Evolutionary conservation across 1,140 invertebrate genomes (phyloP), one percentile per base, ranked within the genome.

Genomic region (Lepidurus apus): DNA sequence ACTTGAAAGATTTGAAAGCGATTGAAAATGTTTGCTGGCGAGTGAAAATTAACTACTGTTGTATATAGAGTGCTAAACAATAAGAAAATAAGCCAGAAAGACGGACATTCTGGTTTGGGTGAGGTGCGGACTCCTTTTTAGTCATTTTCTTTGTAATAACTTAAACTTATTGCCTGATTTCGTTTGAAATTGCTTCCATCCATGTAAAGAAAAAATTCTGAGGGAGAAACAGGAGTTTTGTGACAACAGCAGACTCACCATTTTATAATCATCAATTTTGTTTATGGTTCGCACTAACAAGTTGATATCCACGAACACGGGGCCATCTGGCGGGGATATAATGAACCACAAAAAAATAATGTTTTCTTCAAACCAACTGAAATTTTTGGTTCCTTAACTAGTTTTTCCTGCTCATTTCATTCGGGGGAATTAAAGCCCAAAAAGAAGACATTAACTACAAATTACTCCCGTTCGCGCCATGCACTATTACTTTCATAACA

Each of bases 181-280:
- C 42, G 7, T 76, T 76, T 76, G 7, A 43, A 34, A 26, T 43
- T 76, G 21, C 24, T 26, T 34, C 34, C 44, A 42, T 47, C 9
- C 34, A 11, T 77, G 53, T 1, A 53, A n/a, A 53, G 47, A n/a
- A 47, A 17, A 42, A 34, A 34, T 1, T 76, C 82, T 83, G 83
- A 79, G 84, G 81, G 34, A 75, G 53, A 65, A 65, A 65, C 53
- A 21, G 53, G 53, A 65, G 17, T 73, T n/a, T 75, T 75, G 34
- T 75, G 13, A 77, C 76, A 44, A 11, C 21, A 11, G 11, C 5
- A 43, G 43, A 95, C 94, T 95, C 93, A 96, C 94, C 95, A 97
- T 97, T 90, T 95, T 95, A 89, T 96, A 96, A 93, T 98, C 95
- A 89, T 96, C 93, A 89, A 97, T 97, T 93, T 96, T 96, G 89